phyloP scores from a whole-genome alignment of 1,140 invertebrate genomes.

The Dinoponera quadriceps region DNA sequence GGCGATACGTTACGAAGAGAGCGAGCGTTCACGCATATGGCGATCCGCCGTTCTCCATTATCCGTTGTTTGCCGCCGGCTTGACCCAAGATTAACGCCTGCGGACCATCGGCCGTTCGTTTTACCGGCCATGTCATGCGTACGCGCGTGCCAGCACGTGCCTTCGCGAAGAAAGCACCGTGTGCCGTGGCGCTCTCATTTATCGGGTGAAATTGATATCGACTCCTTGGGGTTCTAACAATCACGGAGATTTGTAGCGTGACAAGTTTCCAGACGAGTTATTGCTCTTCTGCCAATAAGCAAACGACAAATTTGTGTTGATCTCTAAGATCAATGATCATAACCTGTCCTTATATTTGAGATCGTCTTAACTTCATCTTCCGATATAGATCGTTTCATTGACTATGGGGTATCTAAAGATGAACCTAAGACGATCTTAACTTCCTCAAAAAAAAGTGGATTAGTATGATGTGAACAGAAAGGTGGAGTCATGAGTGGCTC shows the following conservation, averaged over 20 bases:
- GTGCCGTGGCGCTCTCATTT: not conserved
- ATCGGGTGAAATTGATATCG: not conserved
- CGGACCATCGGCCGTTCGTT: slow-evolving; percentile 52
- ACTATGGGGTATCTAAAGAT: no score
- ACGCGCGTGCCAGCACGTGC: not conserved
- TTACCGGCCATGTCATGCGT: slow-evolving; percentile 27
- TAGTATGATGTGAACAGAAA: no score
- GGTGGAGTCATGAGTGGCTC: no score
- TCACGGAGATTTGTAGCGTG: not conserved
- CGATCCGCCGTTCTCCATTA: slow-evolving; percentile 74
- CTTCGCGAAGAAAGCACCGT: not conserved
- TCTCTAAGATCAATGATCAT: no score
- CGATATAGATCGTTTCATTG: no score
- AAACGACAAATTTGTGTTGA: no score
- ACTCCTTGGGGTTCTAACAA: not conserved
- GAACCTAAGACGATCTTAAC: no score
- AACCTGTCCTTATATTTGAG: no score
- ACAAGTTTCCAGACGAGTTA: no score
- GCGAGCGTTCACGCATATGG: slow-evolving; percentile 49
- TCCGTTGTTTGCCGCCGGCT: slow-evolving; percentile 69
- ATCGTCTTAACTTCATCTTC: no score
- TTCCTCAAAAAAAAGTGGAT: no score
- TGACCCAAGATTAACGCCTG: slow-evolving; percentile 72
- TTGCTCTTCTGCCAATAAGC: no score
- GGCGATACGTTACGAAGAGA: slow-evolving; percentile 66